Evolutionary conservation across 1,140 invertebrate genomes (phyloP).

Genomic region (Popillia japonica): DNA sequence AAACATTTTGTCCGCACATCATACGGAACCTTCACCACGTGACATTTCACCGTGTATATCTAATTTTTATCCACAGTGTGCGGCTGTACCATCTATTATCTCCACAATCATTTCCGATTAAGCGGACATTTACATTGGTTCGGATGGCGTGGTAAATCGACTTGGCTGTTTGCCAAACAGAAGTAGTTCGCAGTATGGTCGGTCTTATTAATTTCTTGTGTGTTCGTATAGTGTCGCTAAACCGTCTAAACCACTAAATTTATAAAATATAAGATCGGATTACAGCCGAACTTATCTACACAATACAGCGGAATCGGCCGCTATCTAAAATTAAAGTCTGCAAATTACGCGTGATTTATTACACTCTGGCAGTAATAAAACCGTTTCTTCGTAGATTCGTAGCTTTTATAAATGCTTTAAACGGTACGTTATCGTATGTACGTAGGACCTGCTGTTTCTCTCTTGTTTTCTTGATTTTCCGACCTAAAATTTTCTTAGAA

Average conservation of each 20-base stretch:
- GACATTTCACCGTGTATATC: too few relatives aligned
- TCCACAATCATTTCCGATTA: constrained; percentile 9
- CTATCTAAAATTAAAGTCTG: constrained; percentile 30
- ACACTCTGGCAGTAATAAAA: neutral
- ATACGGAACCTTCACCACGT: too few relatives aligned
- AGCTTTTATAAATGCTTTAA: constrained; percentile 5
- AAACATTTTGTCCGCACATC: too few relatives aligned
- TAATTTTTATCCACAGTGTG: too few relatives aligned
- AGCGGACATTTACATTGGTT: constrained; percentile 21
- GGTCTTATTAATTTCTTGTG: constrained; percentile 25
- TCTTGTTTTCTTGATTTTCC: neutral
- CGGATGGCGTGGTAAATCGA: neutral
- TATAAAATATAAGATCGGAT: constrained; percentile 34
- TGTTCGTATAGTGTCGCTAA: neutral
- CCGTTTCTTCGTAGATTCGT: constrained; percentile 1
- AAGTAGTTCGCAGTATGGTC: constrained; percentile 1
- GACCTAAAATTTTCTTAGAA: neutral
- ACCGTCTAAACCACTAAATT: constrained; percentile 20
- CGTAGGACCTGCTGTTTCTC: constrained; percentile 12
- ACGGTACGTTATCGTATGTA: neutral
- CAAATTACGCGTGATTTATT: constrained; percentile 31
- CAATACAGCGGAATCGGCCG: constrained; percentile 14
- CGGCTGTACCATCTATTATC: neutral
- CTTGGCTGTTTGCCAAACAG: constrained; percentile 14
- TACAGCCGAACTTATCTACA: constrained; percentile 17